Evolutionary conservation across 2,888 invertebrate genomes (phyloP), one percentile per base, ranked within the genome.

Genomic region (Loripinus fragilis): DNA sequence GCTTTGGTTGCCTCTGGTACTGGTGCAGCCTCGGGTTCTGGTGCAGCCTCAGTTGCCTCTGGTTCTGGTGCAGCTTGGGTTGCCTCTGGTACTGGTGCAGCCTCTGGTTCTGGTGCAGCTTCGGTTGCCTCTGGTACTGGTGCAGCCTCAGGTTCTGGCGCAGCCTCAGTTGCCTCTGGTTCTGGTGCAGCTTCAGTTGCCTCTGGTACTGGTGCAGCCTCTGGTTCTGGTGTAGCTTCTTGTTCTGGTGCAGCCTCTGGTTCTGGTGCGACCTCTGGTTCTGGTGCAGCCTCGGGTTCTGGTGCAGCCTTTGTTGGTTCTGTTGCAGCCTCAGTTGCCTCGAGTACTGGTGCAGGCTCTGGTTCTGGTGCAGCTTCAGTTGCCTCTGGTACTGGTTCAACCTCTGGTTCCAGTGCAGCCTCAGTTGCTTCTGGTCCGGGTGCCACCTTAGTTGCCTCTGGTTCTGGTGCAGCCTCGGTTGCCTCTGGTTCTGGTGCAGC

Each of bases 301-400:
- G 48, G n/a, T 28, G 45, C 68, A 20, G 68, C 30, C 23, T 67
- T n/a, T 5, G 67, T 23, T 23, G 67, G 8, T 41, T 67, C 35
- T 28, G 67, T 12, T 33, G 52, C 71, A 2, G n/a, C 33, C 12
- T 33, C 35, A 20, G 55, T 23, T 10, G 7, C 69, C 30, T 69
- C 33, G 15, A 28, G n/a, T 50, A 3, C 20, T 71, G 52, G 60
- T 71, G 38, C 38, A 38, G 5, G 25, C 35, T 2, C 71, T 20
- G 38, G 41, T 38, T 55, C 64, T 69, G 45, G 28, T 41, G 42
- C 38, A 28, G 42, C 60, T 17, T 74, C 75, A 12, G 69, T 23
- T 20, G 23, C 30, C 20, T 67, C 17, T 50, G 50, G 52, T 38
- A 17, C 41, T 25, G 60, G n/a, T 60, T 35, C 60, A 38, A 41